Evolutionary conservation across 2,888 invertebrate genomes (phyloP), one percentile per base, ranked within the genome.

Genomic region (Aphrophora alni): DNA sequence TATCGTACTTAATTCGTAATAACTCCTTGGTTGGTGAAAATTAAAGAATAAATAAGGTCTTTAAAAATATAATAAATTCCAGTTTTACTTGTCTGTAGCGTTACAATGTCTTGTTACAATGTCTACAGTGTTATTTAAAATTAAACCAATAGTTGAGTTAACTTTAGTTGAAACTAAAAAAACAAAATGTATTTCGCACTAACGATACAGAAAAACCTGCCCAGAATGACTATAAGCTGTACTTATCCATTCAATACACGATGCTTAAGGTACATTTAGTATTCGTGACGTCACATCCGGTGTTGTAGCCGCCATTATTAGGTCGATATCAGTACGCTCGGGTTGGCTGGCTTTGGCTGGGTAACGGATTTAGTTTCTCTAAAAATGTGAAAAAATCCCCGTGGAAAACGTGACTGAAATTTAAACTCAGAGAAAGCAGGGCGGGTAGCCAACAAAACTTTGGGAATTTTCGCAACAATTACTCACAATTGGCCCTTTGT

Each of bases 241-340:
- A 21, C 59, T 59, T 59, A 21, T 3, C 59, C 21, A 59, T 59
- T 59, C 59, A 3, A 8, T 59, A 59, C 59, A 21, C 59, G 21
- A 7, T 3, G 59, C 59, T 59, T 59, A 21, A 21, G 59, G 59
- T 59, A 59, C 21, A 59, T 59, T 59, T 59, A 59, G 59, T 59
- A 59, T 59, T n/a, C 59, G 59, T 59, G 12, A 59, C 59, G 59
- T 59, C 59, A 59, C 59, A 59, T 59, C 59, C 59, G 59, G 59
- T 59, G 7, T 21, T 4, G 59, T 59, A 59, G 59, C 21, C 59
- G 59, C 59, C 59, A 59, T 59, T 59, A 59, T 59, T 59, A 59
- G 59, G 59, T 59, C 59, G 59, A 59, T 59, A 59, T 59, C 59
- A 5, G 59, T 21, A 21, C 59, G n/a, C 21, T 21, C 21, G 59